Conservation (phyloP, 1,140 invertebrate genomes). For the Antheraea pernyi region DNA sequence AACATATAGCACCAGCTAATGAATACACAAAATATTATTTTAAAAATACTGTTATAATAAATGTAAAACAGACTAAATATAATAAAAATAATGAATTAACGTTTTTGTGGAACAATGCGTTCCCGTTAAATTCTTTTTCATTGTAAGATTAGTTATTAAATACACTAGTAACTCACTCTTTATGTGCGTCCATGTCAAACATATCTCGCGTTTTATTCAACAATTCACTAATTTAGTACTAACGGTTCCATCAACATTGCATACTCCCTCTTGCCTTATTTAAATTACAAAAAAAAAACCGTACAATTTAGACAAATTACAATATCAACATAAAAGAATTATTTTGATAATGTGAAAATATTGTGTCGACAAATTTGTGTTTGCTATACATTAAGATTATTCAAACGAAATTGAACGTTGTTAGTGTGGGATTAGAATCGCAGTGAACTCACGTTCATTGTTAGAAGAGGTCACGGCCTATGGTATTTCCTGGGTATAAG, state of each 20-base stretch:
- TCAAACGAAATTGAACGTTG: background rate
- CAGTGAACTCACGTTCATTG: background rate
- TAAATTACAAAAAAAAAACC: conserved; percentile 4
- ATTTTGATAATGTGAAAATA: conserved; percentile 4
- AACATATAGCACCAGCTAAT: no score
- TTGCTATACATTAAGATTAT: background rate
- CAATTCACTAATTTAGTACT: background rate
- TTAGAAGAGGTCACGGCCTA: background rate
- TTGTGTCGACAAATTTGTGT: background rate
- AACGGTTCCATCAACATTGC: background rate
- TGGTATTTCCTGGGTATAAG: background rate
- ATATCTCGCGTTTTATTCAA: background rate
- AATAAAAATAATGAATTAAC: no score
- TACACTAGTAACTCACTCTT: background rate
- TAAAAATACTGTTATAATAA: no score
- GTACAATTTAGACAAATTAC: conserved; percentile 3
- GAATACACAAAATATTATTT: no score
- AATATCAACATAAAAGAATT: conserved; percentile 5
- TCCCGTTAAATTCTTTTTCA: no score
- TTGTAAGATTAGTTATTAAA: no score
- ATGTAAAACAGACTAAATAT: no score
- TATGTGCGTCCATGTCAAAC: background rate
- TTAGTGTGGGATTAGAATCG: background rate
- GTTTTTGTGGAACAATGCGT: no score
- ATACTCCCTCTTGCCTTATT: background rate